Base-by-base conservation (phyloP, 2,888 invertebrate genomes). In the Theretra japonica region DNA sequence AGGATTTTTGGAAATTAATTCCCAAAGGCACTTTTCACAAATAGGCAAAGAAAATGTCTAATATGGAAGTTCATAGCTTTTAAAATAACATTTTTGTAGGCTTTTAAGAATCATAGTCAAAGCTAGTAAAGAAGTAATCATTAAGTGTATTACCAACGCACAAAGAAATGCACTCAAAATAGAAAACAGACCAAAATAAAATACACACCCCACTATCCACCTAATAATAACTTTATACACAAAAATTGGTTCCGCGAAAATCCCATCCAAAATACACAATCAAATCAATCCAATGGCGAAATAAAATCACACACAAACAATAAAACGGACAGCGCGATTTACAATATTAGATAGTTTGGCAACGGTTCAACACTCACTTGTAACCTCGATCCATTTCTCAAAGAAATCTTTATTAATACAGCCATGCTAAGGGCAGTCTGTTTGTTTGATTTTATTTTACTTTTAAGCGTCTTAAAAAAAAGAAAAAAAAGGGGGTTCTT, bases 361-460 rank as follows among this genome's bases (percentile, higher is more conserved):
- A 69, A 60, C 21, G 30, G 60, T 72, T 72, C 72, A 72, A 69
- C 60, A 41, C 21, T 56, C 48, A 33, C 65, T 59, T 33, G 73
- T 73, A 75, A 74, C 75, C 76, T 79, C 77, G 76, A 72, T 72
- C 73, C 72, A 75, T 75, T 79, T 76, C 77, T 77, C 65, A 23
- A 65, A 65, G 41, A 65, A 65, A 48, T 48, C 65, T 41, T 21
- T 65, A 65, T 48, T 48, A 65, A 21, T 41, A 48, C 1, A 23
- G 23, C n/a, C 5, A 17, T 23, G 17, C 11, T 23, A 41, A 21
- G 4, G 8, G 23, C 2, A 0, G 62, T 65, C 23, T 21, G 62
- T 41, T 4, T 41, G 23, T 65, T n/a, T 11, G 4, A 30, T 59
- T 3, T n/a, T n/a, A n/a, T n/a, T n/a, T n/a, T n/a, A n/a, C n/a